phyloP scores from a whole-genome alignment of 2,113 vertebrate species.

The Percopsis transmontana region DNA sequence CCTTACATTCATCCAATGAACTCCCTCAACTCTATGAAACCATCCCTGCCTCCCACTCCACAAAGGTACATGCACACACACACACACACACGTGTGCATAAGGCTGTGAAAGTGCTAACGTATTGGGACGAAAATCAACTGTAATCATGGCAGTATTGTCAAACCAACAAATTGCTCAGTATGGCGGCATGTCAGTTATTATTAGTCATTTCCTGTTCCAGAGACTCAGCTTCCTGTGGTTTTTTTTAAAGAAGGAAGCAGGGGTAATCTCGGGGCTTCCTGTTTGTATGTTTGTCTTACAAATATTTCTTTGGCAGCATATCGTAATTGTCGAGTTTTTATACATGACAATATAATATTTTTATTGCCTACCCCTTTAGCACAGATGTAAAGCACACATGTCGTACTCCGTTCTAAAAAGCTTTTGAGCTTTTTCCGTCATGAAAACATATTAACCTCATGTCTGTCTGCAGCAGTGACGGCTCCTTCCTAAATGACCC shows the following conservation, averaged over 20 bases:
- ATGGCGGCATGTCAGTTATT: constrained; percentile 2
- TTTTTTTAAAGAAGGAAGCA: constrained; percentile 49
- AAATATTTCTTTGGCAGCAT: not conserved
- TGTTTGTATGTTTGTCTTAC: too few species aligned
- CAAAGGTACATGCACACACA: constrained; percentile 82
- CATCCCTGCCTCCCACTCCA: constrained; percentile 86
- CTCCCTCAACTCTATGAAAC: constrained; percentile 97
- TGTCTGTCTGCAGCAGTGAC: constrained; percentile 66
- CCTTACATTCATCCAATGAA: constrained; percentile 84
- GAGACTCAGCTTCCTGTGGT: constrained; percentile 20
- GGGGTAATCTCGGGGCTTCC: constrained; percentile 30
- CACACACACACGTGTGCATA: constrained; percentile 29
- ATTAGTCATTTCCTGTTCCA: constrained; percentile 51
- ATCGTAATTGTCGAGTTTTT: too few species aligned
- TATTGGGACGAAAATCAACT: too few species aligned
- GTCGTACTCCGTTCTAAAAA: too few species aligned
- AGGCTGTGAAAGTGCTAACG: constrained; percentile 20
- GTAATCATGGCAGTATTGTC: not conserved
- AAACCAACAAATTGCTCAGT: not conserved
- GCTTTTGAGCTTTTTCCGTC: constrained; percentile 31
- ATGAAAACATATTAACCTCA: constrained; percentile 33
- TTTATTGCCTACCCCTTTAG: too few species aligned
- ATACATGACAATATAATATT: too few species aligned
- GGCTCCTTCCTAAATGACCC: constrained; percentile 77
- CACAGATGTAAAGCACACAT: too few species aligned